Conservation (phyloP, 2,113 vertebrate genomes). For the Melanotaenia duboulayi region DNA sequence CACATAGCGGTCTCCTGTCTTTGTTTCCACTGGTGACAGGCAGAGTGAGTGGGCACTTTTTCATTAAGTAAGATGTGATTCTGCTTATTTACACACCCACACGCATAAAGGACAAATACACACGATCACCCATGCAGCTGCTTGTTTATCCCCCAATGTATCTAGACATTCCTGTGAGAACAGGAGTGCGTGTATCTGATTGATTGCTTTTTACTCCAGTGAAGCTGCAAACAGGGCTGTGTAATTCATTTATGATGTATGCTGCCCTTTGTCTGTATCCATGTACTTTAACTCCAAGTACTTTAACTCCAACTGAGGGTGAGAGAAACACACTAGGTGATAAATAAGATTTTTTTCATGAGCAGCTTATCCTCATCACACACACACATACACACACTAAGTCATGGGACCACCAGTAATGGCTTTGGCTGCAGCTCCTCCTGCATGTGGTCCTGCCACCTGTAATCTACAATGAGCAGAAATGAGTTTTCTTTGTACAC, state of each 20-base stretch:
- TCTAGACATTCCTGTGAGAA: slow-evolving; percentile 23
- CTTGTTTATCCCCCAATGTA: slow-evolving; percentile 1
- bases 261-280: slow-evolving; percentile 19
- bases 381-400: slow-evolving; percentile 5
- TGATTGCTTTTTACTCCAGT: slow-evolving; percentile 14
- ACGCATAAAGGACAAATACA: slow-evolving; percentile 21
- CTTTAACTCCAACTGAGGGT: slow-evolving; percentile 14
- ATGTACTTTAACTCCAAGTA: slow-evolving; percentile 15
- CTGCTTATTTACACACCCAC: slow-evolving; percentile 22
- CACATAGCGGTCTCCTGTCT: slow-evolving; percentile 44
- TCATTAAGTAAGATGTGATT: slow-evolving; percentile 58
- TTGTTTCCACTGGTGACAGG: slow-evolving; percentile 64
- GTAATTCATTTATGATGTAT: slow-evolving; percentile 36
- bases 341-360: slow-evolving; percentile 9
- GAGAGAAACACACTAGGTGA: slow-evolving; percentile 13
- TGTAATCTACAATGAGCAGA: slow-evolving; percentile 61
- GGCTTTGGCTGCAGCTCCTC: slow-evolving; percentile 47
- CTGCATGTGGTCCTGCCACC: slow-evolving; percentile 58
- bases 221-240: slow-evolving; percentile 28
- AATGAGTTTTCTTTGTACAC: slow-evolving; percentile 58
- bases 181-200: slow-evolving; percentile 19
- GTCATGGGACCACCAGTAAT: slow-evolving; percentile 52
- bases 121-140: slow-evolving; percentile 7
- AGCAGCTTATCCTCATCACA: not conserved
- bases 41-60: slow-evolving; percentile 35